Percentiles rank a stretch among this genome's conserved stretches.
Evolutionary conservation across 2,797 vertebrate species (phyloP).

Genomic region (Buceros bicornis): DNA sequence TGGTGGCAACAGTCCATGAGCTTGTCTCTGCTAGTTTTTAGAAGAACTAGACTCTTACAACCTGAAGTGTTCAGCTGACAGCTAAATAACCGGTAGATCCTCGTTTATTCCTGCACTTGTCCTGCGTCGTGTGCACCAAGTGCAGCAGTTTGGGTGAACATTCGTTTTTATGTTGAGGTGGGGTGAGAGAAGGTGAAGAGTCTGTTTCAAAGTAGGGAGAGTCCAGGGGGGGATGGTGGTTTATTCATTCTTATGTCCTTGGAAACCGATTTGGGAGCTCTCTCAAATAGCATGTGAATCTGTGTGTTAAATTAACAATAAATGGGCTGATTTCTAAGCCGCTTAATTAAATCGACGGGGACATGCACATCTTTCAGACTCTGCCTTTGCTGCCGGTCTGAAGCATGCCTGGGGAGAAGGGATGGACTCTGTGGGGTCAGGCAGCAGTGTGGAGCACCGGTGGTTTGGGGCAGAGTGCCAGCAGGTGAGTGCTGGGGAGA

Average conservation of each 20-base stretch:
- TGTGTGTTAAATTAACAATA: background rate
- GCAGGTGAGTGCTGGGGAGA: background rate
- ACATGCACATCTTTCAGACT: background rate
- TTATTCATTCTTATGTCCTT: background rate
- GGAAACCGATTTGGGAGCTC: background rate
- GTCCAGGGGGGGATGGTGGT: background rate
- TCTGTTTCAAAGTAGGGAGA: background rate
- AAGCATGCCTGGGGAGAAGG: background rate
- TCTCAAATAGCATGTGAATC: background rate
- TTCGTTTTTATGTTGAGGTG: background rate
- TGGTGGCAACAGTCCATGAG: background rate
- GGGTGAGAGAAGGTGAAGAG: background rate
- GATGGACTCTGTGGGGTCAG: background rate
- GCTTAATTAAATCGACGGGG: background rate
- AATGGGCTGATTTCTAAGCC: background rate
- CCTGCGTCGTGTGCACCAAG: background rate
- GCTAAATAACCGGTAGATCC: background rate
- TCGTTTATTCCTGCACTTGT: background rate
- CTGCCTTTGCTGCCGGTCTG: background rate
- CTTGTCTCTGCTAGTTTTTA: background rate
- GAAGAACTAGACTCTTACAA: background rate
- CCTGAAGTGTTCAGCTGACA: background rate
- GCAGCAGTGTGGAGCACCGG: rapidly evolving
- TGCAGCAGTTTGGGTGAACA: background rate
- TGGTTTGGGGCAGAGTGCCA: too few species aligned